A percentile compares a stretch with the other conserved stretches of the same genome.
Evolutionary conservation across 2,797 vertebrate species (phyloP).

Genomic region (Chloroceryle amazona): DNA sequence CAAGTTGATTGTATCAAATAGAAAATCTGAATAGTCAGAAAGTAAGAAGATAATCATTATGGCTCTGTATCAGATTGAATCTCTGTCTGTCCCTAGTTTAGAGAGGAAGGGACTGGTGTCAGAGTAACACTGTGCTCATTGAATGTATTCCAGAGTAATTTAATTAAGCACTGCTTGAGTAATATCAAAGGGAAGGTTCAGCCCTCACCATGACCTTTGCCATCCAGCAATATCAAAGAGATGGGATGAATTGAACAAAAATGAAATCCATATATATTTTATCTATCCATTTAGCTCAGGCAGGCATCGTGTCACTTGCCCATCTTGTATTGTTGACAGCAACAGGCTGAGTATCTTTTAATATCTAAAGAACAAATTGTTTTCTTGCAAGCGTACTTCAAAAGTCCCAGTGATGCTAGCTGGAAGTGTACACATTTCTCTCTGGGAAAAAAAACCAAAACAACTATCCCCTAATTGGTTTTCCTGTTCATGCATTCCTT

Average conservation of each 20-base stretch:
- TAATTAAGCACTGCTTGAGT: neutral
- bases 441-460: rapidly evolving
- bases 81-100: neutral
- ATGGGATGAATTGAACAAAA: neutral
- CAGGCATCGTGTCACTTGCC: neutral
- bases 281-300: neutral
- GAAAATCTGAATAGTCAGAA: neutral
- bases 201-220: neutral
- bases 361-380: constrained; percentile 32
- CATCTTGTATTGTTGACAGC: constrained; percentile 25
- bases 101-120: neutral
- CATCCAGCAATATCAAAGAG: neutral
- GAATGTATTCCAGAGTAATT: neutral
- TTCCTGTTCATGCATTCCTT: neutral
- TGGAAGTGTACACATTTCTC: neutral
- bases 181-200: neutral
- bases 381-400: neutral
- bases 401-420: neutral
- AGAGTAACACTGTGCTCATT: neutral
- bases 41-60: neutral
- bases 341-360: constrained; percentile 29
- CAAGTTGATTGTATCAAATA: neutral
- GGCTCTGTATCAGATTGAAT: neutral
- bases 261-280: neutral
- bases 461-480: neutral